Percentiles rank a stretch among this genome's conserved stretches.
Evolutionary conservation across 2,888 invertebrate genomes (phyloP).

Genomic region (Heteromyza rotundicornis): DNA sequence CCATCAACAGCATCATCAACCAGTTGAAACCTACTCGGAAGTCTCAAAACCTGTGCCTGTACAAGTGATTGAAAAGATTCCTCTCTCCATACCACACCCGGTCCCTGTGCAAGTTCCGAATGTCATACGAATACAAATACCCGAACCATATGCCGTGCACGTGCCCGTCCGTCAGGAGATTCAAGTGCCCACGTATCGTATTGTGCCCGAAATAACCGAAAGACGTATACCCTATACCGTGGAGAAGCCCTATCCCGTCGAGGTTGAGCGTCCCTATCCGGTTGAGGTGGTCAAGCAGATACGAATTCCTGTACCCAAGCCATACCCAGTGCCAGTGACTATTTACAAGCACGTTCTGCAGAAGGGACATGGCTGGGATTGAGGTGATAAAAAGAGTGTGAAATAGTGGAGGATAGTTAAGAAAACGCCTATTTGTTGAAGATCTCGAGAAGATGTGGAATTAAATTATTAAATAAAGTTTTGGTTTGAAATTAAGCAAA

Average conservation of each 20-base stretch:
- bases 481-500: neutral
- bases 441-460: too few relatives aligned
- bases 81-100: conserved; percentile 76
- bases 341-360: conserved; percentile 78
- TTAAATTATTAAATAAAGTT: too few relatives aligned
- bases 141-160: conserved; percentile 77
- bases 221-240: conserved; percentile 77
- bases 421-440: too few relatives aligned
- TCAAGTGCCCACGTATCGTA: conserved; percentile 75
- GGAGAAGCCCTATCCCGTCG: conserved; percentile 71
- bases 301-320: conserved; percentile 73
- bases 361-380: conserved; percentile 53
- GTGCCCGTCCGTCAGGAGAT: conserved; percentile 74
- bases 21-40: conserved; percentile 68
- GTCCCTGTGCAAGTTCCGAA: conserved; percentile 72
- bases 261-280: conserved; percentile 77
- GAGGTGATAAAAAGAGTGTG: neutral
- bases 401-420: too few relatives aligned
- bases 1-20: conserved; percentile 18
- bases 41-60: conserved; percentile 74
- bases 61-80: conserved; percentile 75
- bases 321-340: conserved; percentile 76
- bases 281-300: conserved; percentile 78
- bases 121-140: conserved; percentile 72
- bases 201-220: conserved; percentile 75